Base-by-base conservation (phyloP, 1,140 invertebrate genomes). In the Drosophila simulans region DNA sequence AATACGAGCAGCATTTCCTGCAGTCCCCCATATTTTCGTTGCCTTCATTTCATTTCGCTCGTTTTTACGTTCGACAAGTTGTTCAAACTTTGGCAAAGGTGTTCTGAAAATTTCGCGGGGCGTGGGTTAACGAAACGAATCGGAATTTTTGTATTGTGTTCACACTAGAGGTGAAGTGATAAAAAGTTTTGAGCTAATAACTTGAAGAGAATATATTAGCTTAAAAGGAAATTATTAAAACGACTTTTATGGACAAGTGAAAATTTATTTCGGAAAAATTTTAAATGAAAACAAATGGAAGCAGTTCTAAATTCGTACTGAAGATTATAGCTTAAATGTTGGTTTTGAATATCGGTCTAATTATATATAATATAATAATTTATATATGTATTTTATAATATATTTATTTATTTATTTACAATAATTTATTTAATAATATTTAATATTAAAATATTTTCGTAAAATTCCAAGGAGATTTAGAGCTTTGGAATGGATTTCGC, bases 31-130 rank as follows among this genome's bases (percentile, higher is more conserved):
- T 35, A 31, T 63, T 63, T 62, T 46, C 2, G 22, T 31, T 55
- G 27, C 25, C 34, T 65, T 49, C 43, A 49, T 64, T 60, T 54
- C 4, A 34, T 68, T 68, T 54, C 34, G 22, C 46, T 65, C 39
- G 11, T 48, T 39, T 48, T 48, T 27, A 3, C 37, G 13, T 55
- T 46, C 39, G 56, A 48, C 40, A 73, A 73, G 34, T 74, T 74
- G 56, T 54, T 49, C 11, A 46, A 60, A 64, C 40, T 60, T 74
- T 40, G 20, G 17, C 42, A 51, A 72, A 71, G 66, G 69, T 72
- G 69, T 73, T 76, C 71, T 51, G 46, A 8, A 48, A 42, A 75
- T 52, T 60, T 52, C 64, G 56, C 70, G 69, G 66, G 34, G 11
- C 4, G 17, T 55, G 69, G 69, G 49, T 70, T 69, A 20, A 25